Evolutionary conservation across 2,113 vertebrate genomes (phyloP), one percentile per base, ranked within the genome.

Genomic region (Triplophysa tibetana): DNA sequence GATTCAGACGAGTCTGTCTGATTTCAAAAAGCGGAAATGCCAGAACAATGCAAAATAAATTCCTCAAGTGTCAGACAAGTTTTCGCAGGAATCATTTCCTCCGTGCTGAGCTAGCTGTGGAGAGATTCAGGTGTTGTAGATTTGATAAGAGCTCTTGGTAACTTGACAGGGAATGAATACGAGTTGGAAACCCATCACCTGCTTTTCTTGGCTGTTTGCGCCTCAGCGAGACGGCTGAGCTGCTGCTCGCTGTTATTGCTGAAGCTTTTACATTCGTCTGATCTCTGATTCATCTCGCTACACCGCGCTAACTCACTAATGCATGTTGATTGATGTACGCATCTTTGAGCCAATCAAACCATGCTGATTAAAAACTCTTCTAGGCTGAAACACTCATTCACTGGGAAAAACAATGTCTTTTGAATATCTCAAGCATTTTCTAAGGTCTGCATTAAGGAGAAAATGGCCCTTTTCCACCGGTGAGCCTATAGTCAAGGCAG

Each of bases 81-180:
- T 65, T 83, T 65, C 62, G 43, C 78, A 6, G 26, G 64, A 70
- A 56, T 75, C 41, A 64, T 75, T 79, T 75, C 48, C 64, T 19
- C 65, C 41, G 43, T 80, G 88, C 87, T 83, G 86, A 87, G 80
- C 84, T 54, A 63, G 89, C 84, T 69, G 75, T 84, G 65, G 82
- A 81, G 75, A 66, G 82, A 24, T 81, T 89, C 64, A 66, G 73
- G 62, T 78, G 81, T 79, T 61, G 75, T 24, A 38, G 63, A 67
- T 80, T 61, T 68, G 77, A 64, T 72, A 79, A 76, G 69, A 78
- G 29, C 54, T 82, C 64, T 84, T 82, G 70, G 62, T 45, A 38
- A 52, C 80, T 80, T 85, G 80, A 82, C 83, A 85, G 43, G 26
- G 48, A 48, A 58, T 48, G 58, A 77, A 77, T 65, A 58, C 7